phyloP scores from a whole-genome alignment of 2,797 vertebrate species.

The Enteromius afrohamiltoni region DNA sequence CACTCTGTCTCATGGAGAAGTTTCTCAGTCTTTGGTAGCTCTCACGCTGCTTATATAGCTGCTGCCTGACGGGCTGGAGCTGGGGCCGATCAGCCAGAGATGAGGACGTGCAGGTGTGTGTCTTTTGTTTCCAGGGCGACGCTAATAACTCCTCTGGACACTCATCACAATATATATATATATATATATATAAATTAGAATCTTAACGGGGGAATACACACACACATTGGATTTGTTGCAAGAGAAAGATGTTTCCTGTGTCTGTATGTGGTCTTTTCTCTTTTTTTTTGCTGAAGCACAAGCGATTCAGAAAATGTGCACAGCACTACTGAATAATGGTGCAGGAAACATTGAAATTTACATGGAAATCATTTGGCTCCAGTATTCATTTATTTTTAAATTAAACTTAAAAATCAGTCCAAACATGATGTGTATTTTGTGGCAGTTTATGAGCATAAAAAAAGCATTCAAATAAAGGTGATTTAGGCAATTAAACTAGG shows the following conservation, averaged over 20 bases:
- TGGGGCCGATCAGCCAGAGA: no score
- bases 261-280: not conserved
- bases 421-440: slow-evolving; percentile 10
- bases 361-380: not conserved
- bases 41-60: no score
- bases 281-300: not conserved
- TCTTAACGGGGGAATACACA: no score
- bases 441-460: slow-evolving; percentile 10
- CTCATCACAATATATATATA: no score
- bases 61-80: no score
- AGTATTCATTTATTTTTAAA: not conserved
- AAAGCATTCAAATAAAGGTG: not conserved
- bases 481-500: slow-evolving; percentile 22
- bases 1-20: no score
- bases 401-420: not conserved
- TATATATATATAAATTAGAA: no score
- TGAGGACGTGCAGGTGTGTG: no score
- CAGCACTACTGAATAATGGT: slow-evolving; percentile 6
- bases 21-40: no score
- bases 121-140: no score
- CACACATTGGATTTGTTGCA: no score
- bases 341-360: slow-evolving; percentile 7
- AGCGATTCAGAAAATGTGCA: not conserved
- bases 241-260: not conserved
- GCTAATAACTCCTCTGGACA: no score